Conservation (phyloP, 2,888 invertebrate genomes). For the Nomada ruficornis region DNA sequence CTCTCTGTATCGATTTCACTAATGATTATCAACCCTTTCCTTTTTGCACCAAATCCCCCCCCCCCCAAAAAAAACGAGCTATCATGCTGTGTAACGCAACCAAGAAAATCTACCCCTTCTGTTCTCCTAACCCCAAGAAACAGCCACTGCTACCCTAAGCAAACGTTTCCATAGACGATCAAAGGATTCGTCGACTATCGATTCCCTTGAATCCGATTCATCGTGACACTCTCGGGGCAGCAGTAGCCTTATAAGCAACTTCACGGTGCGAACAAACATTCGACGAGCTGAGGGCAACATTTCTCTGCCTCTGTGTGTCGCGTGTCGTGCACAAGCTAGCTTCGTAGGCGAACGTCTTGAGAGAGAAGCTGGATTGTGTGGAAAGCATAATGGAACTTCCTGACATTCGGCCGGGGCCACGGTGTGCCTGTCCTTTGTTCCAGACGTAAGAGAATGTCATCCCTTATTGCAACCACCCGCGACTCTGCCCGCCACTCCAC, state of each 20-base stretch:
- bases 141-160: background rate
- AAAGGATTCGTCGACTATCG: background rate
- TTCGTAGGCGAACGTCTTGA: slow-evolving; percentile 7
- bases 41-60: too few relatives aligned
- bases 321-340: slow-evolving; percentile 9
- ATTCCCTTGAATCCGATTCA: background rate
- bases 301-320: slow-evolving; percentile 10
- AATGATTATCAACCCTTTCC: too few relatives aligned
- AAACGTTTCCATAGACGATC: slow-evolving; percentile 5
- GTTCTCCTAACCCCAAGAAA: background rate
- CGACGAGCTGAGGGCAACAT: slow-evolving; percentile 17
- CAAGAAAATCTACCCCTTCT: background rate
- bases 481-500: slow-evolving; percentile 22
- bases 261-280: slow-evolving; percentile 7
- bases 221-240: background rate
- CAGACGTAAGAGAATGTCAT: slow-evolving; percentile 72
- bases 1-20: too few relatives aligned
- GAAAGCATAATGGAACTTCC: slow-evolving; percentile 70
- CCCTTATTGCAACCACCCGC: slow-evolving; percentile 70
- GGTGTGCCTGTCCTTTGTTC: slow-evolving; percentile 66
- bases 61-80: background rate
- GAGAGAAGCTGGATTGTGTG: slow-evolving; percentile 45
- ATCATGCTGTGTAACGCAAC: background rate
- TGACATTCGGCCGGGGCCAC: slow-evolving; percentile 62
- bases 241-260: background rate